A percentile compares a stretch with the other conserved stretches of the same genome.
phyloP scores from a whole-genome alignment of 2,797 vertebrate genomes.

The Euthynnus affinis region DNA sequence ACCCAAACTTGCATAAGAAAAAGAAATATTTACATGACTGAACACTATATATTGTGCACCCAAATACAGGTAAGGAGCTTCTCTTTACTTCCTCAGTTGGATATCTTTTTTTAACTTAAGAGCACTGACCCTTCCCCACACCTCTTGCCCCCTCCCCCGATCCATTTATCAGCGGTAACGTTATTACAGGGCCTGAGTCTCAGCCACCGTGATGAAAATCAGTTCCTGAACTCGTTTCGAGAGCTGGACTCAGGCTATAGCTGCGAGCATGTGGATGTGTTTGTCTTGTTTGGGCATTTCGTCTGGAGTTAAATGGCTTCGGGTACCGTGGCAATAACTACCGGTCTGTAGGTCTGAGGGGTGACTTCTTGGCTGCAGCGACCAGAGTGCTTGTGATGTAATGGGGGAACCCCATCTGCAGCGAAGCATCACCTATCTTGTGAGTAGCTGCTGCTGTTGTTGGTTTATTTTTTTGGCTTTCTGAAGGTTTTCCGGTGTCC shows the following conservation, averaged over 20 bases:
- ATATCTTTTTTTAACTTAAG: constrained; percentile 2
- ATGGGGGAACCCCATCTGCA: constrained; percentile 67
- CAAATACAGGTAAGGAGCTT: not conserved
- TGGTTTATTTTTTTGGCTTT: not conserved
- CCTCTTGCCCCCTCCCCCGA: constrained; percentile 37
- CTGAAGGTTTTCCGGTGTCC: not conserved
- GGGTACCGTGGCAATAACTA: not conserved
- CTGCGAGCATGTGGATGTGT: not conserved
- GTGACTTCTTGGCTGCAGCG: not conserved
- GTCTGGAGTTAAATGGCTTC: not conserved
- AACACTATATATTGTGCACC: not conserved
- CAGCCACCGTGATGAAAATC: constrained; percentile 1
- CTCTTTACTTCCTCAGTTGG: not conserved
- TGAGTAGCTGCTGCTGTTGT: constrained; percentile 65
- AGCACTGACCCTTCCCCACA: constrained; percentile 10
- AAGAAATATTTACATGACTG: not conserved
- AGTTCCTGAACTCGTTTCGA: constrained; percentile 18
- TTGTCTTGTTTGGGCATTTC: not conserved
- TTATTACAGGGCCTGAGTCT: not conserved
- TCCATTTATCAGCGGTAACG: not conserved
- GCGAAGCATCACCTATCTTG: constrained; percentile 57
- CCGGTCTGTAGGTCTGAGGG: not conserved
- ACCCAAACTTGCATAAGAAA: too few species aligned
- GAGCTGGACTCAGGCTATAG: not conserved
- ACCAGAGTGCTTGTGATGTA: constrained; percentile 1